Conservation (phyloP, 2,888 invertebrate species). For the Autographa gamma region DNA sequence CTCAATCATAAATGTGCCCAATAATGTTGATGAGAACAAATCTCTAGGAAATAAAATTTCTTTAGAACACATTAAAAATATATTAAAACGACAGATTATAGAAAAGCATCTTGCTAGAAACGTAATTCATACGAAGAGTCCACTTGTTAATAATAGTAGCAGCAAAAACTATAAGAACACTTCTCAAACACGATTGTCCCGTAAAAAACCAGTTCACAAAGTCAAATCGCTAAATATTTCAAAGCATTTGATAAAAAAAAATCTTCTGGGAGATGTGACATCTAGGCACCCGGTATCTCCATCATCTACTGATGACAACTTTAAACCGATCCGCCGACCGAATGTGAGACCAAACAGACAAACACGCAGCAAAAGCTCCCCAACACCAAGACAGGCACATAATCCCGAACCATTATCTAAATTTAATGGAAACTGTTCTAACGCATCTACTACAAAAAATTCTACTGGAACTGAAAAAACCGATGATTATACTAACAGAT, state of each 20-base stretch:
- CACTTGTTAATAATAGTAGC: conserved; percentile 16
- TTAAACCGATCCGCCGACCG: conserved; percentile 30
- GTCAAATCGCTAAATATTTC: conserved; percentile 84
- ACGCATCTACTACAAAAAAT: conserved; percentile 40
- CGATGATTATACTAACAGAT: conserved; percentile 12
- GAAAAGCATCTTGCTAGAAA: conserved; percentile 57
- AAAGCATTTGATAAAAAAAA: conserved; percentile 67
- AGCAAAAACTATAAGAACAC: conserved; percentile 29
- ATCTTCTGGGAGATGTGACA: conserved; percentile 32
- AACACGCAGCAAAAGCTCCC: conserved; percentile 68
- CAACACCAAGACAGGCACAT: conserved; percentile 62
- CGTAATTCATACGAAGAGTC: conserved; percentile 28
- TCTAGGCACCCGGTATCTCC: conserved; percentile 47
- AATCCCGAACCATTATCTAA: conserved; percentile 37
- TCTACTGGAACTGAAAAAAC: conserved; percentile 24
- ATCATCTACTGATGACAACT: conserved; percentile 60
- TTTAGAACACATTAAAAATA: conserved; percentile 77
- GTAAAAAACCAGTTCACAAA: conserved; percentile 76
- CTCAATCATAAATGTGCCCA: conserved; percentile 80
- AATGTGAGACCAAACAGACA: conserved; percentile 41
- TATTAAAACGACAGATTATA: conserved; percentile 73
- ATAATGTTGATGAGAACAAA: conserved; percentile 68
- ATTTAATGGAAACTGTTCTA: conserved; percentile 27
- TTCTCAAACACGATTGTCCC: conserved; percentile 48
- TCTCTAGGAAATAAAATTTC: conserved; percentile 73